phyloP scores from a whole-genome alignment of 1,140 invertebrate species.

The Caenorhabditis inopinata region DNA sequence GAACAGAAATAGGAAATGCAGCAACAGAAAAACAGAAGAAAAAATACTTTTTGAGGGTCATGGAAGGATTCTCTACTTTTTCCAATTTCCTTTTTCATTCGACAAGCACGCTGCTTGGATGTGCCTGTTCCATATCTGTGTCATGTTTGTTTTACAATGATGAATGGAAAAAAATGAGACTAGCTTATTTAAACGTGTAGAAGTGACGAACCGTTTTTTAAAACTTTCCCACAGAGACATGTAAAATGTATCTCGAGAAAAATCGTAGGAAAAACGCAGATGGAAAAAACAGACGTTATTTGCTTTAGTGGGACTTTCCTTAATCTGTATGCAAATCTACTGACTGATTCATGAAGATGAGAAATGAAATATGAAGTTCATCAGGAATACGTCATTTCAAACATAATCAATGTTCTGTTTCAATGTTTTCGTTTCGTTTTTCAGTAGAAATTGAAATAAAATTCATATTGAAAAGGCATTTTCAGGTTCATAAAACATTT shows the following conservation, averaged over 20 bases:
- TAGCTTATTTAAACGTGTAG: background rate
- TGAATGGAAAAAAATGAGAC: conserved; percentile 24
- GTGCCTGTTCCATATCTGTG: conserved; percentile 3
- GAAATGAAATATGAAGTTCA: background rate
- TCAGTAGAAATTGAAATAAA: too few species aligned
- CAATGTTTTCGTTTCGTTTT: background rate
- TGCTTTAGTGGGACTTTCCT: background rate
- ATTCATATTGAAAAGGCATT: background rate
- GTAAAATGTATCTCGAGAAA: conserved; percentile 3
- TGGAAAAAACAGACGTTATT: background rate
- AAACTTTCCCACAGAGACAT: background rate
- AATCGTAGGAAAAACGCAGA: background rate
- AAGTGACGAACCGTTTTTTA: conserved; percentile 12
- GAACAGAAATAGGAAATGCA: background rate
- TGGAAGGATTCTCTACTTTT: background rate
- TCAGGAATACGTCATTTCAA: background rate
- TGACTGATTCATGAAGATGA: conserved; percentile 5
- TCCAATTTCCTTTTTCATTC: background rate
- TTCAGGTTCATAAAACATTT: background rate
- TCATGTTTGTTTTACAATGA: conserved; percentile 33
- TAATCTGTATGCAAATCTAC: conserved; percentile 18
- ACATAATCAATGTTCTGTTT: background rate
- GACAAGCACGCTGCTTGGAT: conserved; percentile 22
- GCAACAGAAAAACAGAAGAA: background rate
- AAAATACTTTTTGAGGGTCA: background rate